Evolutionary conservation across 2,797 vertebrate genomes (phyloP).

Genomic region (Glyptemys insculpta): DNA sequence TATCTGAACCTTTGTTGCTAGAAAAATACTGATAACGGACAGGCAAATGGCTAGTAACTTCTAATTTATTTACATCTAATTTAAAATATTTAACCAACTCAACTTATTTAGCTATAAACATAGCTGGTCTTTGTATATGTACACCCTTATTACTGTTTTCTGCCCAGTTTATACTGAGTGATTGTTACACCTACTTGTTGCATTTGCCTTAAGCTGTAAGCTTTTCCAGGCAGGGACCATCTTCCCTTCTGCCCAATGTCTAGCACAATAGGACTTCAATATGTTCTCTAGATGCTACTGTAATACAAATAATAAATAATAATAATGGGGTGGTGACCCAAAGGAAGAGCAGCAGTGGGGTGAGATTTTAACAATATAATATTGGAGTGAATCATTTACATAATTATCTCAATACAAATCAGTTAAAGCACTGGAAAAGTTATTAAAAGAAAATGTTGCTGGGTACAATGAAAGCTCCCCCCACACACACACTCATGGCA

Average conservation of each 20-base stretch:
- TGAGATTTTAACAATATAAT: neutral
- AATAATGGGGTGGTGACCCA: neutral
- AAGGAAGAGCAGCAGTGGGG: accelerated
- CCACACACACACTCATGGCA: accelerated
- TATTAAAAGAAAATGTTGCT: neutral
- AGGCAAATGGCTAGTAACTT: neutral
- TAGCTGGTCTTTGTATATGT: neutral
- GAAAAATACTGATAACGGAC: accelerated
- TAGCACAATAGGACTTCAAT: accelerated
- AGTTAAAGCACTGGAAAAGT: neutral
- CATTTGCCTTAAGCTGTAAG: neutral
- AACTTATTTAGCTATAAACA: neutral
- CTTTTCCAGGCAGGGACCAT: neutral
- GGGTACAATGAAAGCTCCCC: neutral
- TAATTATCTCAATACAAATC: neutral
- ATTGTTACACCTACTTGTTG: neutral
- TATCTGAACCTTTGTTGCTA: too few relatives aligned
- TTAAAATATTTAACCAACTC: neutral
- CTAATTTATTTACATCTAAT: neutral
- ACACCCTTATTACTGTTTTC: neutral
- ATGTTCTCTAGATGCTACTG: accelerated
- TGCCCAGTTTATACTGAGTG: neutral
- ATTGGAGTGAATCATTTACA: neutral
- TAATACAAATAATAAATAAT: neutral
- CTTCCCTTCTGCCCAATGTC: neutral